Evolutionary conservation across 2,888 invertebrate species (phyloP), one percentile per base, ranked within the genome.

Genomic region (Gibbula magus): DNA sequence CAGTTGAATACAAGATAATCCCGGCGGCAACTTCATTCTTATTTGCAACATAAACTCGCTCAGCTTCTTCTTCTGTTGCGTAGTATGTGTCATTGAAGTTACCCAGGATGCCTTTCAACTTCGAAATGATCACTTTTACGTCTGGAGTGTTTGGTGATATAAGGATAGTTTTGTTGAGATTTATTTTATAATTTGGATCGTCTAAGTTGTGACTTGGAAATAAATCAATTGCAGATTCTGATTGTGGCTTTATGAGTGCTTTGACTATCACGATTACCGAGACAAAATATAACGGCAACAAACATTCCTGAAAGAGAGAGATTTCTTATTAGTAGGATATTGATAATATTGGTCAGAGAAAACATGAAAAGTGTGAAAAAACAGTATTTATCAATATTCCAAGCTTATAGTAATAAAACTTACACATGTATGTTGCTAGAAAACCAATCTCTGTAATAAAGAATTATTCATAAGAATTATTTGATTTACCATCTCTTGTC

Each of bases 201-300:
- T 74, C 51, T 7, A 86, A 61, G 0, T 75, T 32, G 45, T 85
- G 70, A 25, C 75, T 78, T 8, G 88, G 88, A 54, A 88, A 87
- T 2, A 75, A 61, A 1, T 83, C 39, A 39, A 87, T 81, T 8
- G 80, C 80, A 29, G 86, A 83, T 39, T 86, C 75, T 13, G 82
- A 80, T 45, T 84, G 82, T 25, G 86, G 85, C 53, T 85, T 83
- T 20, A 83, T 82, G 0, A 84, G 73, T 2, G 53, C 77, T 75
- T 85, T 85, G 25, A 96, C 94, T 89, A 96, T 94, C 86, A 96
- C 95, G 83, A 96, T 94, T 83, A 96, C 95, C 52, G 95, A 95
- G 83, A 96, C 93, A 52, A 96, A 96, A 92, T 96, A 96, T 0
- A 96, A 94, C 1, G 97, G 96, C 82, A 96, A 94, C 83, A 96